Evolutionary conservation across 2,113 vertebrate species (phyloP).

Genomic region (Vulpes vulpes): DNA sequence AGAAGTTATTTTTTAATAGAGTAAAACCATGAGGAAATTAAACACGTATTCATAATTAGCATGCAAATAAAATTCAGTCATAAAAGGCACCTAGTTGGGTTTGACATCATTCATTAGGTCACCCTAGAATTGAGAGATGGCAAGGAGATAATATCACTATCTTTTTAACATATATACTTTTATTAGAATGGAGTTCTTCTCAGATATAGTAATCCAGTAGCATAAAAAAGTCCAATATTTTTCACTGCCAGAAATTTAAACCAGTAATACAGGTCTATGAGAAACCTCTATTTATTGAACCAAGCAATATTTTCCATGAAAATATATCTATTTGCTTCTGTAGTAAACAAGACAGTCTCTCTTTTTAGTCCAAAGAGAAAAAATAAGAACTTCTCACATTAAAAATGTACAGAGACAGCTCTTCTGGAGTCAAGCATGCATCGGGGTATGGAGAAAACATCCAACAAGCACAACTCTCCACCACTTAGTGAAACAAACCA

Average conservation of each 20-base stretch:
- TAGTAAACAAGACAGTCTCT: conserved; percentile 46
- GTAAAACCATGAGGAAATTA: conserved; percentile 61
- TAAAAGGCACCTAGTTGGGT: conserved; percentile 58
- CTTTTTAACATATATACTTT: conserved; percentile 58
- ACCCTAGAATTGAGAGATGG: conserved; percentile 30
- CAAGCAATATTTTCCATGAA: conserved; percentile 65
- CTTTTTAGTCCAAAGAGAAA: conserved; percentile 59
- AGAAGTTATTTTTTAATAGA: conserved; percentile 54
- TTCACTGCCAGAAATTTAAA: conserved; percentile 67
- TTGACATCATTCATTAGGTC: conserved; percentile 65
- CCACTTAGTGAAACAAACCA: conserved; percentile 72
- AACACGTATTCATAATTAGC: conserved; percentile 50
- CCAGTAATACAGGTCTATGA: conserved; percentile 57
- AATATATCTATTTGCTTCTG: conserved; percentile 63
- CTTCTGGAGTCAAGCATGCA: conserved; percentile 57
- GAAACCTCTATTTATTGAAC: conserved; percentile 62
- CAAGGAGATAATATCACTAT: conserved; percentile 61
- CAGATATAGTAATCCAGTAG: conserved; percentile 54
- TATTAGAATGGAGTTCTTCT: conserved; percentile 55
- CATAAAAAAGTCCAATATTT: conserved; percentile 72
- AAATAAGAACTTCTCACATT: conserved; percentile 61
- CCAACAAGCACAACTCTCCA: conserved; percentile 75
- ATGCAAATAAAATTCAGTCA: conserved; percentile 60
- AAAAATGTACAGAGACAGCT: conserved; percentile 61
- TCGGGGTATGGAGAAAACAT: conserved; percentile 57